phyloP scores from a whole-genome alignment of 2,113 vertebrate genomes.

The Eira barbara region DNA sequence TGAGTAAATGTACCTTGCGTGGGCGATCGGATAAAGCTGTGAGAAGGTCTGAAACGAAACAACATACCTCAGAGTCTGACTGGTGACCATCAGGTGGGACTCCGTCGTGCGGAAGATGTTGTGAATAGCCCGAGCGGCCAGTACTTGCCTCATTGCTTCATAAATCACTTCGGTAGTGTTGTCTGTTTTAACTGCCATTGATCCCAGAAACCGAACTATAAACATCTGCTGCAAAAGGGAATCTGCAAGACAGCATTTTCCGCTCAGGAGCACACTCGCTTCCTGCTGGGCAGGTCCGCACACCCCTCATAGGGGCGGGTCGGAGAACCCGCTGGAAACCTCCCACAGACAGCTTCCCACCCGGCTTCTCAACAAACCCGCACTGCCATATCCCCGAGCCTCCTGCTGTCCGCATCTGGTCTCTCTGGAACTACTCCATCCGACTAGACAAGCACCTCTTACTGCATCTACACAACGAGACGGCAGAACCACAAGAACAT shows the following conservation, averaged over 20 bases:
- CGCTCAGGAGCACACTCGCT: neutral
- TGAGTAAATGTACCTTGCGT: neutral
- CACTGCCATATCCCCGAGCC: neutral
- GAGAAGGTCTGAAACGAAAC: neutral
- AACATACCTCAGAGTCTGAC: conserved; percentile 88
- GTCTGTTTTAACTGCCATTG: conserved; percentile 93
- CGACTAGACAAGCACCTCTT: neutral
- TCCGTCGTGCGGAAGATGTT: conserved; percentile 98
- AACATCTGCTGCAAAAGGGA: conserved; percentile 96
- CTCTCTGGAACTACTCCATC: neutral
- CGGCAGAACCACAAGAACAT: neutral
- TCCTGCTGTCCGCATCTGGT: neutral
- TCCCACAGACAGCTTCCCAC: neutral
- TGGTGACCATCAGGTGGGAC: conserved; percentile 96
- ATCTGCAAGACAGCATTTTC: conserved; percentile 82
- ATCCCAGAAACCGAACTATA: conserved; percentile 94
- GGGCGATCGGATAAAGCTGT: accelerated
- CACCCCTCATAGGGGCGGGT: neutral
- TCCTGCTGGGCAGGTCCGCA: accelerated
- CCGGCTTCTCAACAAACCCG: neutral
- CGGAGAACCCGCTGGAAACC: too few relatives aligned
- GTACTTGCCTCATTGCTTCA: conserved; percentile 97
- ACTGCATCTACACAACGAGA: neutral
- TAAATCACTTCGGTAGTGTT: conserved; percentile 92
- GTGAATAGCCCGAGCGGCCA: conserved; percentile 97